Conservation (phyloP, 64 coral and sea anemone genomes). For the Montipora sp. region DNA sequence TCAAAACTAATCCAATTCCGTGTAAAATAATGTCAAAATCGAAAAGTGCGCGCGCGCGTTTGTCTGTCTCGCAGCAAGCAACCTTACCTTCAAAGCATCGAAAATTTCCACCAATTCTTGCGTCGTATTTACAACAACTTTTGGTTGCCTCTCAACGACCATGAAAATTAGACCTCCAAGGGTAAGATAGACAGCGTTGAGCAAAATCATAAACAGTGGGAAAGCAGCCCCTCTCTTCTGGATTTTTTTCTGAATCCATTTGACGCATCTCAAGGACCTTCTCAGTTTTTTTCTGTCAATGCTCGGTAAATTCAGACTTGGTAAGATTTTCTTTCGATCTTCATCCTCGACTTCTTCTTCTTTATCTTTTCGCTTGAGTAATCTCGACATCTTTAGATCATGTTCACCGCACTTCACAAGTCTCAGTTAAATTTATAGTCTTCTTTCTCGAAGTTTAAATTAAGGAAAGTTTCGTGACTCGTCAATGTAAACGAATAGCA, state of each 20-base stretch:
- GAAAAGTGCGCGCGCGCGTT: neutral
- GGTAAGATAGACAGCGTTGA: conserved; percentile 74
- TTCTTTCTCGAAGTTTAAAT: conserved; percentile 9
- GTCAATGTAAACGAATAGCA: neutral
- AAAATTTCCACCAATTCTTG: conserved; percentile 84
- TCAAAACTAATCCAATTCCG: neutral
- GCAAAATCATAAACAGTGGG: conserved; percentile 73
- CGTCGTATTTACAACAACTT: conserved; percentile 61
- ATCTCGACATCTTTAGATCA: conserved; percentile 1
- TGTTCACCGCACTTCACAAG: neutral
- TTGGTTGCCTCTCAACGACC: conserved; percentile 68
- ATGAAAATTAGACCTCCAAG: conserved; percentile 88
- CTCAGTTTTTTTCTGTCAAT: conserved; percentile 77
- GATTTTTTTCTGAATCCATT: conserved; percentile 79
- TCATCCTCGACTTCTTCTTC: neutral
- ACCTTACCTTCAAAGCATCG: conserved; percentile 77
- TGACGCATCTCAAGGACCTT: conserved; percentile 74
- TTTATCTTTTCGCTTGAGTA: conserved; percentile 56
- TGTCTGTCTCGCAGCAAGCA: neutral
- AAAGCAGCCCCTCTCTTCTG: conserved; percentile 67
- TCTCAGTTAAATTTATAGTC: neutral
- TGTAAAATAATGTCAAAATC: neutral
- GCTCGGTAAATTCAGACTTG: conserved; percentile 61
- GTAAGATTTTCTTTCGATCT: conserved; percentile 61
- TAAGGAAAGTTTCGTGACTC: neutral